Evolutionary conservation across 2,888 invertebrate genomes (phyloP).

Genomic region (Brassicogethes aeneus): DNA sequence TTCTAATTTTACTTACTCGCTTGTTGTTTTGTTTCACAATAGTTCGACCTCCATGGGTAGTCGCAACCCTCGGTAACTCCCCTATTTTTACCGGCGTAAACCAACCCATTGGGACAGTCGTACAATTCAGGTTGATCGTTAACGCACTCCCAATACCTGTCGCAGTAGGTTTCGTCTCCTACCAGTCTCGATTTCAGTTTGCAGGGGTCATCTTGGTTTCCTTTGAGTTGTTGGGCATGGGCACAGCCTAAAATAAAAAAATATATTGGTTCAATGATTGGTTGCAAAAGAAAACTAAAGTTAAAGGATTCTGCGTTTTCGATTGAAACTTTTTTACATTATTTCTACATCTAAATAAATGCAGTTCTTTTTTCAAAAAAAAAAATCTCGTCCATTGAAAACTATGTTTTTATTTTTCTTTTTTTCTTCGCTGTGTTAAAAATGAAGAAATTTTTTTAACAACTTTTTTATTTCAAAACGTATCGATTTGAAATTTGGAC

Average conservation of each 20-base stretch:
- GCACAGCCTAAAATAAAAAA: conserved; percentile 23
- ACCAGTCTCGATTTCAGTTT: conserved; percentile 68
- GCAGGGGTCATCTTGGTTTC: conserved; percentile 67
- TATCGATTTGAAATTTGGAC: too few species aligned
- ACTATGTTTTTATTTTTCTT: too few species aligned
- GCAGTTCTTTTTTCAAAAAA: too few species aligned
- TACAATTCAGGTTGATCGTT: conserved; percentile 73
- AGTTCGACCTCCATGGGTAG: conserved; percentile 82
- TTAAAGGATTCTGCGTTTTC: conserved; percentile 10
- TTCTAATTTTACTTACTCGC: conserved; percentile 55
- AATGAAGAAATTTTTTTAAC: too few species aligned
- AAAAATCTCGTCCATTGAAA: too few species aligned
- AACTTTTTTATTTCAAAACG: too few species aligned
- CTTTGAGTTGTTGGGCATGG: conserved; percentile 29
- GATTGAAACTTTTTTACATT: too few species aligned
- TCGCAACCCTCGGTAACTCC: conserved; percentile 86
- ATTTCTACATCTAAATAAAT: not conserved
- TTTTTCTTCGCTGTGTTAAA: too few species aligned
- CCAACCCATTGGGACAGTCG: conserved; percentile 85
- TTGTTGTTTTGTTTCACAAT: conserved; percentile 75
- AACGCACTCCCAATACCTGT: conserved; percentile 80
- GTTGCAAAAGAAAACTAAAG: too few species aligned
- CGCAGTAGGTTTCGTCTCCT: conserved; percentile 73
- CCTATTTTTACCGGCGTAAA: conserved; percentile 80
- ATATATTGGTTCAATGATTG: too few species aligned